phyloP scores from a whole-genome alignment of 2,888 invertebrate genomes.

The Trichopria drosophilae region DNA sequence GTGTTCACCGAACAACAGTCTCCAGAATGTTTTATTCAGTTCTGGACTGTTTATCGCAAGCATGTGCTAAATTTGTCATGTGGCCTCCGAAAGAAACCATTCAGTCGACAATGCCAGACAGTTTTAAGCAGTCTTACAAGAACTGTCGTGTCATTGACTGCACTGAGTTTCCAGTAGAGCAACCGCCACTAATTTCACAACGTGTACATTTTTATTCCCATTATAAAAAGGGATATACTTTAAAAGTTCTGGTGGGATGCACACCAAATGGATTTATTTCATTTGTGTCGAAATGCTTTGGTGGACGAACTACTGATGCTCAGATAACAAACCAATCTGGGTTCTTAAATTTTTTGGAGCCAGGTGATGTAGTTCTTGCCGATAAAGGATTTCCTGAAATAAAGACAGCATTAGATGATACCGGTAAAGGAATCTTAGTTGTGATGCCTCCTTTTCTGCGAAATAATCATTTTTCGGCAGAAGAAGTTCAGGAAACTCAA shows the following conservation, averaged over 20 bases:
- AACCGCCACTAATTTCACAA: constrained; percentile 19
- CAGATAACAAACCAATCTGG: constrained; percentile 27
- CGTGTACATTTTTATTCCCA: constrained; percentile 27
- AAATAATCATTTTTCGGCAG: constrained; percentile 17
- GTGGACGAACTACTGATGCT: constrained; percentile 26
- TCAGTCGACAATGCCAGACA: constrained; percentile 18
- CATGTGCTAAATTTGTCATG: constrained; percentile 18
- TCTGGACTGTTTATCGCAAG: constrained; percentile 19
- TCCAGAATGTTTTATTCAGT: constrained; percentile 30
- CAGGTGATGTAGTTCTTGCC: constrained; percentile 29
- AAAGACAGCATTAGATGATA: constrained; percentile 10
- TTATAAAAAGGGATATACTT: constrained; percentile 31
- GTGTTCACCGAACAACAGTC: constrained; percentile 32
- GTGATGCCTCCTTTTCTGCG: constrained; percentile 33
- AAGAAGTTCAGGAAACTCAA: constrained; percentile 27
- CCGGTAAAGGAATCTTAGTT: constrained; percentile 19
- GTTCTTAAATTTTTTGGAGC: constrained; percentile 26
- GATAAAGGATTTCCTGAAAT: constrained; percentile 35
- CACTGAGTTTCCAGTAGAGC: constrained; percentile 29
- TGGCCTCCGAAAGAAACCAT: constrained; percentile 25
- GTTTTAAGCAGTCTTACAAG: constrained; percentile 19
- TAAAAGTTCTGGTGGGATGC: constrained; percentile 28
- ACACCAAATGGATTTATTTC: constrained; percentile 27
- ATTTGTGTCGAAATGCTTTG: constrained; percentile 25
- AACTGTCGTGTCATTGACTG: constrained; percentile 33